Evolutionary conservation across 2,888 invertebrate species (phyloP).

Genomic region (Dermolepida albohirtum): DNA sequence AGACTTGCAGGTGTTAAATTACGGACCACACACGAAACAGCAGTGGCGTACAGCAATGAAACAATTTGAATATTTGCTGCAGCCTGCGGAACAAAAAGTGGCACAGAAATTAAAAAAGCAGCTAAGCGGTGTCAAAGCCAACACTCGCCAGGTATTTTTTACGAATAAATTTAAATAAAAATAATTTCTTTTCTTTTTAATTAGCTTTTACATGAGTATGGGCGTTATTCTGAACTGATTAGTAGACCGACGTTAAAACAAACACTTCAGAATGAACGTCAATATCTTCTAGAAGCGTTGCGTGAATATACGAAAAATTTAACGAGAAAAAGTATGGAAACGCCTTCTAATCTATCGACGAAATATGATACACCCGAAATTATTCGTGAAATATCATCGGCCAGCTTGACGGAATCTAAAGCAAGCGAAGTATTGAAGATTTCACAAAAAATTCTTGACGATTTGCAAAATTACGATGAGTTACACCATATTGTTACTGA

Average conservation of each 20-base stretch:
- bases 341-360: slow-evolving; percentile 61
- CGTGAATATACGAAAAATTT: slow-evolving; percentile 72
- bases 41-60: slow-evolving; percentile 77
- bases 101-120: slow-evolving; percentile 82
- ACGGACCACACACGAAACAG: slow-evolving; percentile 75
- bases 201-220: slow-evolving; percentile 88
- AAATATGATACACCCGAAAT: slow-evolving; percentile 75
- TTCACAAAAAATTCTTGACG: slow-evolving; percentile 73
- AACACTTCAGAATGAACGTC: slow-evolving; percentile 79
- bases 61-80: slow-evolving; percentile 78
- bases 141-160: slow-evolving; percentile 72
- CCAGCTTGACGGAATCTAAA: slow-evolving; percentile 77
- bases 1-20: slow-evolving; percentile 77
- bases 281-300: slow-evolving; percentile 79
- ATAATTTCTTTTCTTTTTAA: slow-evolving; percentile 55
- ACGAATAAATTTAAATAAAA: background rate
- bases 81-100: slow-evolving; percentile 83
- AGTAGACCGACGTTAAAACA: slow-evolving; percentile 78
- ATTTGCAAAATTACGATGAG: slow-evolving; percentile 76
- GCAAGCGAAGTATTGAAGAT: slow-evolving; percentile 75
- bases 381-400: slow-evolving; percentile 77
- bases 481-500: slow-evolving; percentile 64
- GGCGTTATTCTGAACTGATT: slow-evolving; percentile 88
- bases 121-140: slow-evolving; percentile 74
- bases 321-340: slow-evolving; percentile 67